Evolutionary conservation across 2,888 invertebrate genomes (phyloP).

Genomic region (Caenorhabditis sp.): DNA sequence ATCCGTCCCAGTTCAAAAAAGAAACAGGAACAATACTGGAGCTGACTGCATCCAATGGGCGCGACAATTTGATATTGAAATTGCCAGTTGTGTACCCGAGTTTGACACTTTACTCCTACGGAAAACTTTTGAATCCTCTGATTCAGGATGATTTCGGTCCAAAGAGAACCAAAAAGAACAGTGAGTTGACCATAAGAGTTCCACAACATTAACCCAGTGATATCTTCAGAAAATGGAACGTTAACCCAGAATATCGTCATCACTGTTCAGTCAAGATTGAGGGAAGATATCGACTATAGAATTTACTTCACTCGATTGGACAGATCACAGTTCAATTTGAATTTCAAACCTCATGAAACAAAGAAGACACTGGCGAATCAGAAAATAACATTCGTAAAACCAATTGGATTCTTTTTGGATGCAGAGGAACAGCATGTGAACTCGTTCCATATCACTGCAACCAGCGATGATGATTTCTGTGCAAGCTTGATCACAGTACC

Average conservation of each 20-base stretch:
- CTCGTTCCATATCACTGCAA: conserved; percentile 34
- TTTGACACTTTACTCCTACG: conserved; percentile 17
- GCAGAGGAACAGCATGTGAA: conserved; percentile 26
- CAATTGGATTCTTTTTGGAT: conserved; percentile 50
- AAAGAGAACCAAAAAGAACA: conserved; percentile 21
- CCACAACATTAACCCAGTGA: too few relatives aligned
- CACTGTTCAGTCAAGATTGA: conserved; percentile 53
- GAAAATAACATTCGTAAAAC: conserved; percentile 44
- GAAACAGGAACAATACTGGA: conserved; percentile 33
- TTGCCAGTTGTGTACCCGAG: conserved; percentile 40
- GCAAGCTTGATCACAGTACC: conserved; percentile 46
- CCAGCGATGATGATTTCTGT: conserved; percentile 52
- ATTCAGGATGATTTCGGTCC: conserved; percentile 30
- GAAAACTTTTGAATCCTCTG: conserved; percentile 48
- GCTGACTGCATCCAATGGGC: conserved; percentile 48
- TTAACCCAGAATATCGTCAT: conserved; percentile 37
- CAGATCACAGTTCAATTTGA: conserved; percentile 39
- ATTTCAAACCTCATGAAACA: conserved; percentile 5
- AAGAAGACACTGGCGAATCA: not conserved
- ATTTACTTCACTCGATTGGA: conserved; percentile 35
- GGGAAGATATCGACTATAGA: conserved; percentile 22
- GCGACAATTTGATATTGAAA: conserved; percentile 40
- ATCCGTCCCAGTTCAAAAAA: conserved; percentile 4
- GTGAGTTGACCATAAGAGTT: not conserved
- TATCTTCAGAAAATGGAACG: not conserved